A percentile compares a stretch with the other conserved stretches of the same genome.
Evolutionary conservation across 2,113 vertebrate genomes (phyloP).

Genomic region (Empidonax traillii): DNA sequence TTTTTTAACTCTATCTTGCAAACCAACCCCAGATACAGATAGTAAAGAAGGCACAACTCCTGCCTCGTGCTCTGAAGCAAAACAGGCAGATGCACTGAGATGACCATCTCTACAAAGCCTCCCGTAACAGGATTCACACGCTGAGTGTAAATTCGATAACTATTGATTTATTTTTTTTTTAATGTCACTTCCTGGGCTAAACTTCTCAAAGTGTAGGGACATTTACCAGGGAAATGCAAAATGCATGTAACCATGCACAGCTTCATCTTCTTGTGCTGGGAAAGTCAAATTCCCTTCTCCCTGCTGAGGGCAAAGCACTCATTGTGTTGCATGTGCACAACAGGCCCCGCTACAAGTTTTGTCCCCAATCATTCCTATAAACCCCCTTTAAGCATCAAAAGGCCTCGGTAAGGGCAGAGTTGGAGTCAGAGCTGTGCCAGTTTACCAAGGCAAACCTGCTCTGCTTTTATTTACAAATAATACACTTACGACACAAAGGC

Average conservation of each 20-base stretch:
- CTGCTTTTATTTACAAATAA: constrained; percentile 30
- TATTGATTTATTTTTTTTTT: background rate
- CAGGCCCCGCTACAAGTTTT: background rate
- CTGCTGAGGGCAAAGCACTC: background rate
- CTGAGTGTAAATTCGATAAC: background rate
- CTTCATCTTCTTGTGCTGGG: background rate
- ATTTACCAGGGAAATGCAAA: background rate
- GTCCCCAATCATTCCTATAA: background rate
- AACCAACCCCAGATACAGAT: background rate
- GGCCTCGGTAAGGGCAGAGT: background rate
- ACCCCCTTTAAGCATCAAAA: background rate
- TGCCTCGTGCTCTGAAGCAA: background rate
- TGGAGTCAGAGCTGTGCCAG: background rate
- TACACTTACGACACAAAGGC: background rate
- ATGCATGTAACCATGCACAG: background rate
- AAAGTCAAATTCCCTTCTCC: background rate
- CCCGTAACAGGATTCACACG: background rate
- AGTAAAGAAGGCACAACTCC: background rate
- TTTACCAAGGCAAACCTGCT: background rate
- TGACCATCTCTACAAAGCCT: background rate
- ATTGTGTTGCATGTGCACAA: background rate
- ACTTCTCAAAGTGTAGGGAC: background rate
- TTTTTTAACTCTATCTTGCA: background rate
- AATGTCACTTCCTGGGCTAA: background rate
- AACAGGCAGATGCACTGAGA: background rate